Conservation (phyloP, 1,140 invertebrate species). For the Tyrophagus putrescentiae region DNA sequence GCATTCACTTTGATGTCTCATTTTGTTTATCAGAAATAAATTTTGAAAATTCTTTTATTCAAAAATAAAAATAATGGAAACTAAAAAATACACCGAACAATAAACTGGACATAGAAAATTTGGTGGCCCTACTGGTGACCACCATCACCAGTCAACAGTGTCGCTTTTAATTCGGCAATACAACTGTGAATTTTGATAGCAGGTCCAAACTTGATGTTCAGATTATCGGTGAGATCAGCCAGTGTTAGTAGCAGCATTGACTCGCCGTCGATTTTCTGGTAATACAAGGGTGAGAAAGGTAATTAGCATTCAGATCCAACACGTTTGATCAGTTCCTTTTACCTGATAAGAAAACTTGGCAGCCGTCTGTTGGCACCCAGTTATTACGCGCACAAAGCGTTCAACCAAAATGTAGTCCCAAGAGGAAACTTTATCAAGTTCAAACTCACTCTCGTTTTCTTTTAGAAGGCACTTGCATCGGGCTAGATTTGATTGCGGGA, state of each 20-base stretch:
- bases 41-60: too few species aligned
- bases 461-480: too few species aligned
- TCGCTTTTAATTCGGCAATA: too few species aligned
- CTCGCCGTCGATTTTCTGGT: conserved; percentile 44
- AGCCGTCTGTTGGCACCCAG: conserved; percentile 74
- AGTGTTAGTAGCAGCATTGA: conserved; percentile 78
- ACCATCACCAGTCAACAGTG: too few species aligned
- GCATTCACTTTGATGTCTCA: too few species aligned
- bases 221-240: conserved; percentile 79
- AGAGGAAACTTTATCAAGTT: neutral
- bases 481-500: too few species aligned
- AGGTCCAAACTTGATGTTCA: conserved; percentile 84
- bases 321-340: neutral
- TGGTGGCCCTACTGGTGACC: too few species aligned
- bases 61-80: too few species aligned
- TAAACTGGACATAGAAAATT: too few species aligned
- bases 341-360: conserved; percentile 62
- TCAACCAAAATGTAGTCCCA: conserved; percentile 37
- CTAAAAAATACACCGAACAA: too few species aligned
- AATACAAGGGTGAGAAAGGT: too few species aligned
- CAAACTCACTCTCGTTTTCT: neutral
- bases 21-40: too few species aligned
- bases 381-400: conserved; percentile 68
- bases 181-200: conserved; percentile 88
- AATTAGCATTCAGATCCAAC: neutral